phyloP scores from a whole-genome alignment of 1,140 invertebrate genomes.

The Aphaenogaster rudis region DNA sequence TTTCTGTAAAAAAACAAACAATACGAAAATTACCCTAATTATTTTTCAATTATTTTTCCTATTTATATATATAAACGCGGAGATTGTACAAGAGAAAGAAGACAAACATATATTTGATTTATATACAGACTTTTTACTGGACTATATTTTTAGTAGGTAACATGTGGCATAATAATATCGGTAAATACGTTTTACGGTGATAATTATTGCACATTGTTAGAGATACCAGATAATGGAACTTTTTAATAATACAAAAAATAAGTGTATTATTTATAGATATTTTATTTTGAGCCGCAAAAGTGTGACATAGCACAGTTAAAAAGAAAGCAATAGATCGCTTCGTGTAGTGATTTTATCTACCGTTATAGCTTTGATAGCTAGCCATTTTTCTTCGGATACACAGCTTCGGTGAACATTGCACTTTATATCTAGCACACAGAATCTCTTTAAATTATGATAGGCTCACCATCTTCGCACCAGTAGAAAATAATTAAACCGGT shows the following conservation, averaged over 20 bases:
- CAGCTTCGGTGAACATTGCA: neutral
- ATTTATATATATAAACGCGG: no score
- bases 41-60: no score
- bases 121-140: no score
- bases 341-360: neutral
- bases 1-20: no score
- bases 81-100: no score
- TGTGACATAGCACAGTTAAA: neutral
- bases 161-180: neutral
- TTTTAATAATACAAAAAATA: neutral
- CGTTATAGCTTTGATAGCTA: neutral
- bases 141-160: neutral
- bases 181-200: neutral
- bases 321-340: neutral
- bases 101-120: no score
- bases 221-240: neutral
- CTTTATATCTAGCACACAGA: neutral
- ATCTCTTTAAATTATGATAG: neutral
- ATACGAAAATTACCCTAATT: no score
- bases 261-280: neutral
- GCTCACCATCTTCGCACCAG: no score
- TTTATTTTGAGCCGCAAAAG: neutral
- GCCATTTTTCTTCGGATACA: neutral
- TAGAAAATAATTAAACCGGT: neutral
- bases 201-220: constrained; percentile 18